Evolutionary conservation across 2,113 vertebrate species (phyloP).

Genomic region (Pomatorhinus ruficollis): DNA sequence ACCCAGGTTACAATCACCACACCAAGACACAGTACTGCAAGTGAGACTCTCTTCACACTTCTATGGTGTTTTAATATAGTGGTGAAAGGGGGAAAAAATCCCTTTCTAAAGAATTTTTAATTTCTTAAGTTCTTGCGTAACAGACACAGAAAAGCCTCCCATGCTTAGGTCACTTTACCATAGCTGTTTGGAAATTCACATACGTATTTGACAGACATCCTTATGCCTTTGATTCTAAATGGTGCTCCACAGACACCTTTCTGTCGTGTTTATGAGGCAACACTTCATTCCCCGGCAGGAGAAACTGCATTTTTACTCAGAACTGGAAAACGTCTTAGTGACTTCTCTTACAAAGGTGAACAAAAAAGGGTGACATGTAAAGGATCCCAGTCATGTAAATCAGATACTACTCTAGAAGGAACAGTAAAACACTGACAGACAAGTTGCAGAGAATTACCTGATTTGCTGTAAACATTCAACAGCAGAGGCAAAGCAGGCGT

Average conservation of each 20-base stretch:
- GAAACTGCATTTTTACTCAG: background rate
- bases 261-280: background rate
- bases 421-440: background rate
- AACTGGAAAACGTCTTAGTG: background rate
- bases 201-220: background rate
- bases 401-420: background rate
- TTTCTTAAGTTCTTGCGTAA: background rate
- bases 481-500: conserved; percentile 91
- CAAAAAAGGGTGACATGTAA: background rate
- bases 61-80: background rate
- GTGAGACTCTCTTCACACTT: background rate
- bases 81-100: background rate
- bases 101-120: background rate
- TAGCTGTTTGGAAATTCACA: background rate
- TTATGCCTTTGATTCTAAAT: background rate
- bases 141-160: background rate
- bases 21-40: background rate
- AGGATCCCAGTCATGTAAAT: background rate
- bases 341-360: background rate
- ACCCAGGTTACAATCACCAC: background rate
- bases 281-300: background rate
- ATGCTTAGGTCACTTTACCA: background rate
- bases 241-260: background rate
- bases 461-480: conserved; percentile 97
- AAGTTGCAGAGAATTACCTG: conserved; percentile 78